Evolutionary conservation across 2,888 invertebrate genomes (phyloP).

Genomic region (Tenthredo notha): DNA sequence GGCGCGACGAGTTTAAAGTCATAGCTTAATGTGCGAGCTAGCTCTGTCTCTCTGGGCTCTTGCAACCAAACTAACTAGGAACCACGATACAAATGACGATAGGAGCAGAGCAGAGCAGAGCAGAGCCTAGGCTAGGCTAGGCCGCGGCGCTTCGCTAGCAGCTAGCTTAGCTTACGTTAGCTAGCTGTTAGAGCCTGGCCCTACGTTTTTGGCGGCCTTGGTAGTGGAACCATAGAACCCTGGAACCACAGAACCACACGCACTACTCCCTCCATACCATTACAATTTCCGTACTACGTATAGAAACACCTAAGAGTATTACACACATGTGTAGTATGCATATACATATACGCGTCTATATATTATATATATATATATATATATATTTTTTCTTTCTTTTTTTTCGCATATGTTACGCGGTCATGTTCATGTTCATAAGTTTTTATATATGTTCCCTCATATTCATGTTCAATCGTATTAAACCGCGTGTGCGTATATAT

Average conservation of each 20-base stretch:
- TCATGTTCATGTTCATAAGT: neutral
- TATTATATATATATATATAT: no score
- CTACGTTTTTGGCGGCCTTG: conserved; percentile 53
- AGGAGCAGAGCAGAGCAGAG: conserved; percentile 42
- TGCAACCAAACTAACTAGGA: conserved; percentile 52
- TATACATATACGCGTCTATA: neutral
- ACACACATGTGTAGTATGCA: neutral
- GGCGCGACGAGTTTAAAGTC: conserved; percentile 41
- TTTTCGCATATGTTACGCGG: neutral
- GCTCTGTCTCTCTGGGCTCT: conserved; percentile 46
- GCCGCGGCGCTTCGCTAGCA: conserved; percentile 31
- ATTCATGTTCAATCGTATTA: neutral
- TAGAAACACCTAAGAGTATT: neutral
- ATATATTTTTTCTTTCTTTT: no score
- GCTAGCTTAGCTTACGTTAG: conserved; percentile 24
- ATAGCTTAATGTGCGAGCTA: conserved; percentile 42
- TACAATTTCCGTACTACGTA: conserved; percentile 18
- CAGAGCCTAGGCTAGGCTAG: conserved; percentile 46
- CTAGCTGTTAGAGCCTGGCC: neutral
- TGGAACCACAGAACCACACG: conserved; percentile 45
- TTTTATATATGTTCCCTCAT: neutral
- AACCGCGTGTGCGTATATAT: neutral
- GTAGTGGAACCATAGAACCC: conserved; percentile 51
- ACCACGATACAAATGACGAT: conserved; percentile 53
- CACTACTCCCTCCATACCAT: neutral